phyloP scores from a whole-genome alignment of 2,113 vertebrate genomes.

The Connochaetes taurinus region DNA sequence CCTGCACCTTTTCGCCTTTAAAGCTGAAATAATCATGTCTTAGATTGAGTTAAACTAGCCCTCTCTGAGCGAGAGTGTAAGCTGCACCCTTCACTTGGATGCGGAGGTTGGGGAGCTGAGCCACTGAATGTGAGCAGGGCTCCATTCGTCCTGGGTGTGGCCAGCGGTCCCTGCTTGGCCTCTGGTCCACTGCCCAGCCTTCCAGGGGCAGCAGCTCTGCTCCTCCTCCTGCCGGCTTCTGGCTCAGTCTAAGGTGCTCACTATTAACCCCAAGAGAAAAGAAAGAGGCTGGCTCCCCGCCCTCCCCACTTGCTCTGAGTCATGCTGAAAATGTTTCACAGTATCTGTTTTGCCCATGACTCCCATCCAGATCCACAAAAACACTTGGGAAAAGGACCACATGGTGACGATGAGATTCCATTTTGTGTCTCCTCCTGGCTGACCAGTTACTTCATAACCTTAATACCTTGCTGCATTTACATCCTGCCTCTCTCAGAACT shows the following conservation, averaged over 20 bases:
- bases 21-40: background rate
- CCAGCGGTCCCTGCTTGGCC: fast-evolving
- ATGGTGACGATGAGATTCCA: background rate
- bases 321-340: background rate
- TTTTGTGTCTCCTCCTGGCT: background rate
- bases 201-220: background rate
- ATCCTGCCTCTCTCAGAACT: slow-evolving; percentile 30
- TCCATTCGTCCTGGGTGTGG: fast-evolving
- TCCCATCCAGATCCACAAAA: background rate
- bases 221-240: too few relatives aligned
- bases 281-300: background rate
- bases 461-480: background rate
- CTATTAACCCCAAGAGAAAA: background rate
- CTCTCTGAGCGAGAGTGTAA: background rate
- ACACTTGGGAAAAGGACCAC: background rate
- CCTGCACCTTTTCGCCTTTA: background rate
- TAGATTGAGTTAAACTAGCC: background rate
- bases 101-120: fast-evolving
- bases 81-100: too few relatives aligned
- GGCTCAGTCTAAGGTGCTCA: background rate
- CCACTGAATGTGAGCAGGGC: fast-evolving
- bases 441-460: background rate
- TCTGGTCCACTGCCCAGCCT: background rate
- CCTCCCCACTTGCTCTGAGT: background rate
- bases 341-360: background rate